Evolutionary conservation across 2,113 vertebrate species (phyloP).

Genomic region (Scopus umbretta): DNA sequence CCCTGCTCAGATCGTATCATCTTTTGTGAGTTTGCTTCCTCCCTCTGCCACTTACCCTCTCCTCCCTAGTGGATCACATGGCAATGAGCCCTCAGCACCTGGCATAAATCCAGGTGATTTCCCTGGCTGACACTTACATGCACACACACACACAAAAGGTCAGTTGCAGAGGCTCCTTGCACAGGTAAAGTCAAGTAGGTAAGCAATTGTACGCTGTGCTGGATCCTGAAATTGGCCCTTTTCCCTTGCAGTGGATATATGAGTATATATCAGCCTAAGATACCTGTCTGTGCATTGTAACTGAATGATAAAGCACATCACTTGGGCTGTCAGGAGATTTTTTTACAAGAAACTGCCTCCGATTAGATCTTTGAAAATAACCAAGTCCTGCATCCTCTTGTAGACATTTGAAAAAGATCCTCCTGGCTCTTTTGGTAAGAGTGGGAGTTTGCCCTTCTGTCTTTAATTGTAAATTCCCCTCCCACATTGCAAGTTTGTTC

Average conservation of each 20-base stretch:
- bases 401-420: neutral
- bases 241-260: neutral
- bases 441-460: slow-evolving; percentile 9
- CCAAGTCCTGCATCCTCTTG: neutral
- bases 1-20: neutral
- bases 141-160: neutral
- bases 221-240: neutral
- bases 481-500: neutral
- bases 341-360: neutral
- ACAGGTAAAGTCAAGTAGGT: neutral
- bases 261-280: neutral
- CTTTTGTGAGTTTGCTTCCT: neutral
- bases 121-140: neutral
- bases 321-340: neutral
- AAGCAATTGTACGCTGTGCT: neutral
- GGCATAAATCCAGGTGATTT: slow-evolving; percentile 21
- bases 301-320: neutral
- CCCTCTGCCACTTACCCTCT: neutral
- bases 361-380: neutral
- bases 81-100: neutral
- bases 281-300: neutral
- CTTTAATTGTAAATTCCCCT: slow-evolving; percentile 9
- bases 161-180: neutral
- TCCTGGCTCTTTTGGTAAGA: slow-evolving; percentile 1
- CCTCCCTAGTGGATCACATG: neutral